Percentiles rank a stretch among this genome's conserved stretches.
phyloP scores from a whole-genome alignment of 2,797 vertebrate genomes.

The Dendrocincla fuliginosa region DNA sequence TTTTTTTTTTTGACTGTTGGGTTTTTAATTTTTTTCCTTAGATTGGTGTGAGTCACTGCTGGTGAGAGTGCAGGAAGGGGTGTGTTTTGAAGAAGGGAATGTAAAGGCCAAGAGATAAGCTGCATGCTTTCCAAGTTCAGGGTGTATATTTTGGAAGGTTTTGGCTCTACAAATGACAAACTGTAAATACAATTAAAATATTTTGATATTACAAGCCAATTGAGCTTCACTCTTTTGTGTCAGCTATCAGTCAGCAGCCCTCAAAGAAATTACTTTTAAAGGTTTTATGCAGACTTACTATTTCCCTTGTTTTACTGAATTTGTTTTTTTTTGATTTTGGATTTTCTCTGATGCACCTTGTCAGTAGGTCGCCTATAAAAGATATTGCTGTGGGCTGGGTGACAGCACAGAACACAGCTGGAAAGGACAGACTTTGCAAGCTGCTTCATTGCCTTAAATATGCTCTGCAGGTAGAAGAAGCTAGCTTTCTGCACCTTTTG shows the following conservation, averaged over 20 bases:
- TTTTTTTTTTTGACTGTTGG: not conserved
- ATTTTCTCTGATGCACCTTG: not conserved
- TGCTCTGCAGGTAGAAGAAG: not conserved
- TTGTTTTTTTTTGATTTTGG: not conserved
- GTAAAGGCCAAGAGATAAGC: not conserved
- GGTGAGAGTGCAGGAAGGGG: conserved; percentile 3
- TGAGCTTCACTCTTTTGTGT: not conserved
- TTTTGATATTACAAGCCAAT: not conserved
- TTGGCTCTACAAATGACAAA: not conserved
- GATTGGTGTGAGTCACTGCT: conserved; percentile 23
- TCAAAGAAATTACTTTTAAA: not conserved
- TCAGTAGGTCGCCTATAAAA: not conserved
- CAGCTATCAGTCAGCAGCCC: not conserved
- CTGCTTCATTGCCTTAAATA: not conserved
- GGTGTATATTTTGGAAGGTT: not conserved
- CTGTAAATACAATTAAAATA: not conserved
- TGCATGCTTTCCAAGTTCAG: not conserved
- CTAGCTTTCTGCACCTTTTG: not conserved
- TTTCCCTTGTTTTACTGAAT: not conserved
- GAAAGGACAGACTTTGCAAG: not conserved
- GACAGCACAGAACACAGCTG: not conserved
- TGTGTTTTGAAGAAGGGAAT: conserved; percentile 20
- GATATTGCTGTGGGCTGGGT: not conserved
- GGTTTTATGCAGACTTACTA: not conserved
- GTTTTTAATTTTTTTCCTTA: not conserved